Evolutionary conservation across 2,888 invertebrate genomes (phyloP).

Genomic region (Pycnomerus fuliginosus): DNA sequence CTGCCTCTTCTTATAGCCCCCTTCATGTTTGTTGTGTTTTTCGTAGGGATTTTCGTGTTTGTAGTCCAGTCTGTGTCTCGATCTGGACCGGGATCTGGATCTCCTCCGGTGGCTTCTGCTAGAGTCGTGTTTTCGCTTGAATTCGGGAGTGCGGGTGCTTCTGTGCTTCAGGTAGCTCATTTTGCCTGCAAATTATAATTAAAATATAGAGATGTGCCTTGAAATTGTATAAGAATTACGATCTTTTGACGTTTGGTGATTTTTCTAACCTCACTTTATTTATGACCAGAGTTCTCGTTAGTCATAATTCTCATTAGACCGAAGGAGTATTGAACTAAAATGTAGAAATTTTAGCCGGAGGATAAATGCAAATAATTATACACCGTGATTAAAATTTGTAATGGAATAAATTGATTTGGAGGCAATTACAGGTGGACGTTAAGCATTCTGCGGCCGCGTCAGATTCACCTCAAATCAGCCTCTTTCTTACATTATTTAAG

Average conservation of each 20-base stretch:
- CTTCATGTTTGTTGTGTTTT: constrained; percentile 5
- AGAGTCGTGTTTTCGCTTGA: constrained; percentile 1
- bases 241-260: neutral
- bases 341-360: neutral
- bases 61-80: constrained; percentile 4
- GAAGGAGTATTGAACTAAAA: neutral
- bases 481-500: no score
- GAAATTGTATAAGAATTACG: no score
- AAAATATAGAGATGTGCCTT: constrained; percentile 3
- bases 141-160: constrained; percentile 4
- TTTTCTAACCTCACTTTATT: neutral
- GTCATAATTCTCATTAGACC: neutral
- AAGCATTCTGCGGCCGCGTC: no score
- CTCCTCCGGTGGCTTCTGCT: neutral
- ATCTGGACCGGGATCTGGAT: constrained; percentile 11
- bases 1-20: constrained; percentile 25
- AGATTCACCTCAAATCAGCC: no score
- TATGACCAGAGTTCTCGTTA: neutral
- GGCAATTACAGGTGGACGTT: no score
- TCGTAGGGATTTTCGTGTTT: constrained; percentile 1
- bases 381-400: no score
- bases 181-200: neutral
- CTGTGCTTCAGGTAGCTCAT: neutral
- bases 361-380: neutral
- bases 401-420: no score